A percentile compares a stretch with the other conserved stretches of the same genome.
These are phyloP conservation scores for Semotilus atromaculatus DNA, from an alignment of 2,797 vertebrate species.

Conservation along the genomic window DNA sequence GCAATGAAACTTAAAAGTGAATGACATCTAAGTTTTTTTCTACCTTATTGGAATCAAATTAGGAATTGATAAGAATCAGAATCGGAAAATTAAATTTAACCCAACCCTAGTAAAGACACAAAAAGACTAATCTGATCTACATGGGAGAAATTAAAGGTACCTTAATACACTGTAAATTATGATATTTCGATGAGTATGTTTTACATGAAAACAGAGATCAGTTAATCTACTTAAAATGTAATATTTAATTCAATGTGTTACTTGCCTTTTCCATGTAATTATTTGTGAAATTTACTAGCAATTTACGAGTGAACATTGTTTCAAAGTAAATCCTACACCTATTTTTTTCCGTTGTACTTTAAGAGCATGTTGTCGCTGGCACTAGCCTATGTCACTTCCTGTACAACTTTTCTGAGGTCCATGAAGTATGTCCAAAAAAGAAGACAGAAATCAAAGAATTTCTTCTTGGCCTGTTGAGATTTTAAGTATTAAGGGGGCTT, in stretches of 20 bases:
- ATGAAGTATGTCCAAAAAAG: slow-evolving; percentile 39
- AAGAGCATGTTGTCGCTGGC: slow-evolving; percentile 28
- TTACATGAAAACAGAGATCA: neutral
- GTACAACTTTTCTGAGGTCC: slow-evolving; percentile 18
- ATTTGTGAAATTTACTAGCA: neutral
- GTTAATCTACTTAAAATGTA: no score
- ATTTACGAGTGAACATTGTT: neutral
- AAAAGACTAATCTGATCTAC: no score
- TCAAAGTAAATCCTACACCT: neutral
- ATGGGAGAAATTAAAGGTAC: no score
- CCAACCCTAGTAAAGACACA: no score
- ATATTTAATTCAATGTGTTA: neutral
- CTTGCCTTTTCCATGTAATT: neutral
- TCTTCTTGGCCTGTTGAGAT: slow-evolving; percentile 4
- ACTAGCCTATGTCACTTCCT: slow-evolving; percentile 42
- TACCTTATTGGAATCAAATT: no score
- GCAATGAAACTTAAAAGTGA: no score
- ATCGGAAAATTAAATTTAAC: no score
- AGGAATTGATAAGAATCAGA: no score
- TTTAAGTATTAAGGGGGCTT: slow-evolving; percentile 17
- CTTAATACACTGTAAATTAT: no score
- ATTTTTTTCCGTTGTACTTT: neutral
- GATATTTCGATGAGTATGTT: neutral
- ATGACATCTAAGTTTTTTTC: no score
- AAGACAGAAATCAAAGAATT: slow-evolving; percentile 19